phyloP scores from a whole-genome alignment of 1,140 invertebrate genomes.

The Drosophila saltans region DNA sequence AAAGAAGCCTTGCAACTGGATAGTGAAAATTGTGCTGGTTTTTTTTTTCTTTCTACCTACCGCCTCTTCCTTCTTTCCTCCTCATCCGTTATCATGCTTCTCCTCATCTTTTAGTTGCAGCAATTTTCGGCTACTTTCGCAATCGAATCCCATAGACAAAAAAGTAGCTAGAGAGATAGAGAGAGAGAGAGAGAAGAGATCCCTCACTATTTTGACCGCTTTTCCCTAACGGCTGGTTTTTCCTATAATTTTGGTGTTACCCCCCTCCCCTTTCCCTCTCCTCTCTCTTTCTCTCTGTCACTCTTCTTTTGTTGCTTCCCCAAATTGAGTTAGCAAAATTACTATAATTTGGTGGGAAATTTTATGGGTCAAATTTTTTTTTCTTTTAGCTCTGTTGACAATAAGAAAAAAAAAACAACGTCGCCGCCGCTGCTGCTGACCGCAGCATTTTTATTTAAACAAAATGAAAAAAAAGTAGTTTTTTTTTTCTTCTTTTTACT shows the following conservation, averaged over 20 bases:
- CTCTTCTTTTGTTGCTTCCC: constrained; percentile 36
- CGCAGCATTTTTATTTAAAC: constrained; percentile 47
- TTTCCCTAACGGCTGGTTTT: constrained; percentile 47
- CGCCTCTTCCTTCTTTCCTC: constrained; percentile 3
- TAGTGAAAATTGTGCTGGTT: constrained; percentile 68
- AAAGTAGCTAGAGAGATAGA: neutral
- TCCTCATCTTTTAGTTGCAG: constrained; percentile 5
- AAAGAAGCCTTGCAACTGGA: constrained; percentile 57
- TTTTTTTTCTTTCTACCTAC: constrained; percentile 23
- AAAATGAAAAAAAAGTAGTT: neutral
- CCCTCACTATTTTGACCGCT: constrained; percentile 25
- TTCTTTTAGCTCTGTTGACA: constrained; percentile 58
- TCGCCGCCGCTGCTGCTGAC: constrained; percentile 37
- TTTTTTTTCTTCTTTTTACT: constrained; percentile 54
- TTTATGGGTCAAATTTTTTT: constrained; percentile 73
- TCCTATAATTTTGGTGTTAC: constrained; percentile 43
- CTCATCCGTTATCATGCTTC: neutral
- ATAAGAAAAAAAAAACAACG: constrained; percentile 45
- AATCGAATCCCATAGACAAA: constrained; percentile 61
- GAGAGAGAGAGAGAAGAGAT: neutral
- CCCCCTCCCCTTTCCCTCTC: neutral
- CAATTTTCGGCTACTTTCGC: constrained; percentile 76
- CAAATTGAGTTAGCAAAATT: constrained; percentile 78
- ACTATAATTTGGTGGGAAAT: constrained; percentile 80
- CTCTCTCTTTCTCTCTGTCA: neutral